Evolutionary conservation across 2,888 invertebrate genomes (phyloP).

Genomic region (Caenorhabditis zanzibari): DNA sequence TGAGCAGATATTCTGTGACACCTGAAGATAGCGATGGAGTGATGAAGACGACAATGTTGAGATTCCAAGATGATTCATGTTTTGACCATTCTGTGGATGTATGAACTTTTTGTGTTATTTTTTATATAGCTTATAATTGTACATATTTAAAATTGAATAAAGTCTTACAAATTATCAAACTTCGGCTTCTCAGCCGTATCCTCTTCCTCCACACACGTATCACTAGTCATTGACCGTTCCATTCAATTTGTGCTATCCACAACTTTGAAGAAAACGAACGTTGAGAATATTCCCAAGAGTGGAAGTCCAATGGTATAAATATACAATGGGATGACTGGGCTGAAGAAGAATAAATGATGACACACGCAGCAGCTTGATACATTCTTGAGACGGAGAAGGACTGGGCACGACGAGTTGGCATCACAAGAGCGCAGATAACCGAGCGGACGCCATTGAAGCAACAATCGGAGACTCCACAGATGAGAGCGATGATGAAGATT

Average conservation of each 20-base stretch:
- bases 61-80: too few species aligned
- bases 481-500: conserved; percentile 62
- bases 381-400: conserved; percentile 72
- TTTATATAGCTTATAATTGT: too few species aligned
- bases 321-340: conserved; percentile 36
- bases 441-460: conserved; percentile 68
- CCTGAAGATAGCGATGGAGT: too few species aligned
- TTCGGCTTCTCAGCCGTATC: neutral
- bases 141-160: neutral
- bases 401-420: conserved; percentile 67
- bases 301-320: conserved; percentile 47
- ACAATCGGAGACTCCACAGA: conserved; percentile 67
- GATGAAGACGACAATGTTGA: too few species aligned
- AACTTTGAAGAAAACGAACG: conserved; percentile 36
- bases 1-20: too few species aligned
- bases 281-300: conserved; percentile 7
- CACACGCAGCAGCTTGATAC: conserved; percentile 60
- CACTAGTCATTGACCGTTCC: conserved; percentile 44
- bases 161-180: neutral
- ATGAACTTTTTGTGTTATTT: too few species aligned
- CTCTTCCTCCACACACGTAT: conserved; percentile 26
- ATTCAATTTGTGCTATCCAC: conserved; percentile 29
- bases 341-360: conserved; percentile 43
- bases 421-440: conserved; percentile 67
- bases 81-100: too few species aligned